Conservation (phyloP, 2,113 vertebrate genomes). For the Coturnix japonica region DNA sequence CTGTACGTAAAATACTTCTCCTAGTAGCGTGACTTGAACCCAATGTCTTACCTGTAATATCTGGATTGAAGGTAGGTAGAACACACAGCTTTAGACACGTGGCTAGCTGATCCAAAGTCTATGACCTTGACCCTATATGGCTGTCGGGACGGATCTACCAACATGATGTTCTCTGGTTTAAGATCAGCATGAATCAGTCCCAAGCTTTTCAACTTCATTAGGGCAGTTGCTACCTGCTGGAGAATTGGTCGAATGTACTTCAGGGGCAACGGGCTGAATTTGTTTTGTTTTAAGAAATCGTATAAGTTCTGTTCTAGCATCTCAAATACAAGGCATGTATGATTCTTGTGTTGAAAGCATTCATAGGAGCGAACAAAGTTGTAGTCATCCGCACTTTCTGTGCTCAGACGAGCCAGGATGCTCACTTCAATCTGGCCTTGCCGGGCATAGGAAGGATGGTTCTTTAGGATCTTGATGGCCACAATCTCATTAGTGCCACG, state of each 20-base stretch:
- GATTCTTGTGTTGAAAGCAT: slow-evolving; percentile 99
- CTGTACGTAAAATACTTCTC: neutral
- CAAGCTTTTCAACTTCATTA: slow-evolving; percentile 98
- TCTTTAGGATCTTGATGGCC: slow-evolving; percentile 98
- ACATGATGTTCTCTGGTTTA: slow-evolving; percentile 99
- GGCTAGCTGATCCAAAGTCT: slow-evolving; percentile 98
- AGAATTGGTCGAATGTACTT: slow-evolving; percentile 97
- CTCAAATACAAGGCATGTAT: slow-evolving; percentile 99
- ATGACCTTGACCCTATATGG: slow-evolving; percentile 99
- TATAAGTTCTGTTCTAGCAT: slow-evolving; percentile 99
- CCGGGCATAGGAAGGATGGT: slow-evolving; percentile 96
- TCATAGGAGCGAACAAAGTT: slow-evolving; percentile 98
- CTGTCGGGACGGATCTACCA: slow-evolving; percentile 95
- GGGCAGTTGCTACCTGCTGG: slow-evolving; percentile 96
- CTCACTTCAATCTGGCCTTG: slow-evolving; percentile 99
- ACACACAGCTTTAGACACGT: slow-evolving; percentile 98
- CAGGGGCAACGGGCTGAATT: slow-evolving; percentile 97
- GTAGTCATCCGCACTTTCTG: slow-evolving; percentile 96
- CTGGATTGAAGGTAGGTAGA: slow-evolving; percentile 98
- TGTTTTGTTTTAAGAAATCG: slow-evolving; percentile 99
- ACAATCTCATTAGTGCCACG: slow-evolving; percentile 98
- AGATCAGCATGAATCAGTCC: slow-evolving; percentile 98
- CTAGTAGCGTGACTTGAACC: neutral
- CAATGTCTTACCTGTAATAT: slow-evolving; percentile 93
- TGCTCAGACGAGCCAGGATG: slow-evolving; percentile 97